phyloP scores from a whole-genome alignment of 2,888 invertebrate genomes.

The Spisula solida region DNA sequence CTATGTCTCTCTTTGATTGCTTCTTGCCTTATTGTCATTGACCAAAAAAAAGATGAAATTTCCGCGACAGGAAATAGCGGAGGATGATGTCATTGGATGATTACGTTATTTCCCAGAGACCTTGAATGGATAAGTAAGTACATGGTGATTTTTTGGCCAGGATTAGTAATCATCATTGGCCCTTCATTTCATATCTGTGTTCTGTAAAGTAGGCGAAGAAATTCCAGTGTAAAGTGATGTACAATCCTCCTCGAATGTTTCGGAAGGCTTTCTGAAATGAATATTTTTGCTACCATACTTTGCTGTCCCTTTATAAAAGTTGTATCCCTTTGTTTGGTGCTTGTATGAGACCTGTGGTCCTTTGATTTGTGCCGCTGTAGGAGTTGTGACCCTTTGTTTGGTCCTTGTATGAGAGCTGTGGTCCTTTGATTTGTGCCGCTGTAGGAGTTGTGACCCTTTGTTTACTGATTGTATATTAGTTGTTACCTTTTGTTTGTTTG shows the following conservation, averaged over 20 bases:
- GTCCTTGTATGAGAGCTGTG: neutral
- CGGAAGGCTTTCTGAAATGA: no score
- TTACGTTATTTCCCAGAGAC: neutral
- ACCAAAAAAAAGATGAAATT: conserved; percentile 22
- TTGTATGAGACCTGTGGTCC: no score
- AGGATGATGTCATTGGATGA: conserved; percentile 22
- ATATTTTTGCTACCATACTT: no score
- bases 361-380: no score
- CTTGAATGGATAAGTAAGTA: neutral
- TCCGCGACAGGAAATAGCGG: neutral
- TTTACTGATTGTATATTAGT: neutral
- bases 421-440: neutral
- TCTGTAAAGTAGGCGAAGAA: no score
- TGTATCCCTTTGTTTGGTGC: no score
- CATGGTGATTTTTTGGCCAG: neutral
- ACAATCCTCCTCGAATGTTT: no score
- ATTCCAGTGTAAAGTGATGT: no score
- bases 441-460: neutral
- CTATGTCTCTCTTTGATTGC: conserved; percentile 17
- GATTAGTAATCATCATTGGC: neutral
- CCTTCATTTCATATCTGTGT: no score
- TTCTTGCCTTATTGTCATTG: conserved; percentile 22
- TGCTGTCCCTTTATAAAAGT: no score
- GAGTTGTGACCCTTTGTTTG: no score
- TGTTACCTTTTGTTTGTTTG: no score